phyloP scores from a whole-genome alignment of 2,797 vertebrate genomes.

The Onychomys leucogaster region DNA sequence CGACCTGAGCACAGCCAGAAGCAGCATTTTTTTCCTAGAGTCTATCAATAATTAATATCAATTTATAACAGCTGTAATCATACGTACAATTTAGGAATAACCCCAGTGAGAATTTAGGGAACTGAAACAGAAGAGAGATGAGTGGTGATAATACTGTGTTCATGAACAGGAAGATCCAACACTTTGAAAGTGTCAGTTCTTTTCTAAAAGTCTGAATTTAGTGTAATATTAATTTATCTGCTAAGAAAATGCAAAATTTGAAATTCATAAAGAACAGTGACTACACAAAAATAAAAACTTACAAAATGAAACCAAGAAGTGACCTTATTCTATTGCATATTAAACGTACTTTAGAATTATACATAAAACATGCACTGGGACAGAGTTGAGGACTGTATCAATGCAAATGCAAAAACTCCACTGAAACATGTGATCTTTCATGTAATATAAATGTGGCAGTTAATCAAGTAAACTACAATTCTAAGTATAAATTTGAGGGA shows the following conservation, averaged over 20 bases:
- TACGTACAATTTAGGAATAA: not conserved
- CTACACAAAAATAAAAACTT: conserved; percentile 16
- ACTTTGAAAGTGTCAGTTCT: not conserved
- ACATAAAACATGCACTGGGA: not conserved
- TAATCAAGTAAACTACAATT: conserved; percentile 9
- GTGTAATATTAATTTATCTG: not conserved
- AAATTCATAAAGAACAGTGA: not conserved
- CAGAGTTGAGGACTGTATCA: not conserved
- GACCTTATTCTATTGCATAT: not conserved
- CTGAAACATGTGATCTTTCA: not conserved
- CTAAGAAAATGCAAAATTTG: not conserved
- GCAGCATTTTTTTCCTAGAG: not conserved
- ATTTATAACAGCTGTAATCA: not conserved
- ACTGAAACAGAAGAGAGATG: not conserved
- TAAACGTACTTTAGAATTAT: not conserved
- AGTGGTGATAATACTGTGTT: not conserved
- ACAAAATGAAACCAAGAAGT: conserved; percentile 29
- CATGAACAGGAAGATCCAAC: not conserved
- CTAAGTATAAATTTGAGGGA: not conserved
- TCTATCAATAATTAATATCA: conserved; percentile 23
- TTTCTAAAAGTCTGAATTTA: conserved; percentile 9
- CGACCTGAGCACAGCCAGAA: not conserved
- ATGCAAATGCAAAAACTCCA: not conserved
- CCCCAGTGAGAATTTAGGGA: not conserved
- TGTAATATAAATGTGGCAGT: not conserved